Evolutionary conservation across 92 coral and sea anemone species (phyloP).

Genomic region (Blastomussa wellsi): DNA sequence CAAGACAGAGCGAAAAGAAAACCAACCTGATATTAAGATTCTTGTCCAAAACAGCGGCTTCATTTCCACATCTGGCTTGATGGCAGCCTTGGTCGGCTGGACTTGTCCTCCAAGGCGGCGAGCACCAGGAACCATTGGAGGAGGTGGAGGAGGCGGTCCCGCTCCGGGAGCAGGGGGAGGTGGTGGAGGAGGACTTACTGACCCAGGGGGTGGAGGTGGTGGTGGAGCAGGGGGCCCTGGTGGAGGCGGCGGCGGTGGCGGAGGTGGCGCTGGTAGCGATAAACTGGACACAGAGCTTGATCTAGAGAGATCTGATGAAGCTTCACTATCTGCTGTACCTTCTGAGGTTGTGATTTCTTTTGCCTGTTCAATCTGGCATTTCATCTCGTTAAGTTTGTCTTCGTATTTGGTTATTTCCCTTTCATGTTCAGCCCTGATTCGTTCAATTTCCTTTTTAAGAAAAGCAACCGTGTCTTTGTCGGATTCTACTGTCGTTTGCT

Average conservation of each 20-base stretch:
- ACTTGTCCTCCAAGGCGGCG: slow-evolving; percentile 41
- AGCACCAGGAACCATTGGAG: slow-evolving; percentile 60
- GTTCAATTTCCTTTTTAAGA: slow-evolving; percentile 69
- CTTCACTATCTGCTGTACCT: slow-evolving; percentile 33
- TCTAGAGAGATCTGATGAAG: slow-evolving; percentile 37
- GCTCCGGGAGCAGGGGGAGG: slow-evolving; percentile 68
- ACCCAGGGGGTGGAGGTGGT: slow-evolving; percentile 83
- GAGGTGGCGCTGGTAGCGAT: slow-evolving; percentile 39
- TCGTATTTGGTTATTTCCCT: slow-evolving; percentile 59
- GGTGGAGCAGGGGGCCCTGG: slow-evolving; percentile 61
- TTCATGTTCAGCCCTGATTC: slow-evolving; percentile 67
- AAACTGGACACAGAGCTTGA: slow-evolving; percentile 46
- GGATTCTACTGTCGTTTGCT: not conserved
- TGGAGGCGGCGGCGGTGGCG: slow-evolving; percentile 70
- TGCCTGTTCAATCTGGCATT: slow-evolving; percentile 61
- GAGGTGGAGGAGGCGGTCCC: slow-evolving; percentile 74
- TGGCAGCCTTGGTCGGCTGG: slow-evolving; percentile 80
- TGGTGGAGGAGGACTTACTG: slow-evolving; percentile 56
- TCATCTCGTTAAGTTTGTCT: slow-evolving; percentile 69
- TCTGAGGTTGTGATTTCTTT: slow-evolving; percentile 32
- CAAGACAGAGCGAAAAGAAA: not conserved
- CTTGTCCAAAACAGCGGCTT: slow-evolving; percentile 99
- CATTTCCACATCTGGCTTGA: slow-evolving; percentile 98
- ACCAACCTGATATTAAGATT: slow-evolving; percentile 54
- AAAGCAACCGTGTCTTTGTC: slow-evolving; percentile 43